These are phyloP conservation scores for Syrmaticus mikado DNA, from an alignment of 2,113 vertebrate genomes.

Conservation along the genomic window DNA sequence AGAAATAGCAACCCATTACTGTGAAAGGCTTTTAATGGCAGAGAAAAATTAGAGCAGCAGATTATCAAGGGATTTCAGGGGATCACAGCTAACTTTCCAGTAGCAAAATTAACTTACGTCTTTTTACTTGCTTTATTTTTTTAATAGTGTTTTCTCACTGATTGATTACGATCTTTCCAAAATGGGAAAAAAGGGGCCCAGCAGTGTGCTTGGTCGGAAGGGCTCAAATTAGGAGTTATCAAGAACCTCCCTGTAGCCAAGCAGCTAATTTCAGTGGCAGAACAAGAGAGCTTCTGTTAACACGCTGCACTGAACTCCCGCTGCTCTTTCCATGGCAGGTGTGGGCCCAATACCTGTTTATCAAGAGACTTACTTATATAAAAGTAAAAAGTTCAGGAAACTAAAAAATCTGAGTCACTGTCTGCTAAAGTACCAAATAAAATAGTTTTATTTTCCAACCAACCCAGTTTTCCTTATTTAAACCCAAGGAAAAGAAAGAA, in stretches of 20 bases:
- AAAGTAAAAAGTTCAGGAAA: constrained; percentile 74
- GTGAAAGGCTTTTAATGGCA: background rate
- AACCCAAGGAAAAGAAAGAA: constrained; percentile 52
- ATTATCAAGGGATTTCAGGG: background rate
- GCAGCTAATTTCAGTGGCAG: constrained; percentile 45
- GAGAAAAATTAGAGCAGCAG: background rate
- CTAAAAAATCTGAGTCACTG: constrained; percentile 80
- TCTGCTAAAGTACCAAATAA: constrained; percentile 81
- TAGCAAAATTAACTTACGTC: background rate
- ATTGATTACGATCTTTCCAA: constrained; percentile 27
- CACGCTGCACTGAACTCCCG: constrained; percentile 54
- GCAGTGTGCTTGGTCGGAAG: background rate
- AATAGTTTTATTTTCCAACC: constrained; percentile 77
- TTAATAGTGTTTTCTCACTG: constrained; percentile 8
- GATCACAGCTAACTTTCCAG: constrained; percentile 12
- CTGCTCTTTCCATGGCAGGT: constrained; percentile 78
- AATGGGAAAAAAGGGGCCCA: background rate
- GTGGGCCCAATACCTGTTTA: constrained; percentile 77
- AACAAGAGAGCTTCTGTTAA: constrained; percentile 75
- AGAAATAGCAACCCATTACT: background rate
- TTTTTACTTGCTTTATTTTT: background rate
- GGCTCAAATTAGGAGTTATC: constrained; percentile 53
- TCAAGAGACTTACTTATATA: constrained; percentile 67
- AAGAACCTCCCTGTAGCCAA: constrained; percentile 58
- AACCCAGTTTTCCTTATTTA: constrained; percentile 73